phyloP scores from a whole-genome alignment of 1,140 invertebrate species.

The Sitodiplosis mosellana region DNA sequence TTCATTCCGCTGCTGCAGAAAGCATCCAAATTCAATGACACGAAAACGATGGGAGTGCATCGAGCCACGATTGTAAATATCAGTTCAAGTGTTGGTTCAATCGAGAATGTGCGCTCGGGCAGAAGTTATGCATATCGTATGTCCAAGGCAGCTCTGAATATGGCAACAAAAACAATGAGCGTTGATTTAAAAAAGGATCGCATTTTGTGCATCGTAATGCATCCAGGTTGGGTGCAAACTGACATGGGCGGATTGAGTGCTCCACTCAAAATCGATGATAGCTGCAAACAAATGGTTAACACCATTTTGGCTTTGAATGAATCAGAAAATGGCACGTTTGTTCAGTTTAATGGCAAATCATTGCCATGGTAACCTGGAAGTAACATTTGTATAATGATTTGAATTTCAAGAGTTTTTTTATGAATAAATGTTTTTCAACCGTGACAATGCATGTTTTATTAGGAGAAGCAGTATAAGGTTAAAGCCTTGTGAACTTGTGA shows the following conservation, averaged over 20 bases:
- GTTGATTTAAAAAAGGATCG: slow-evolving; percentile 56
- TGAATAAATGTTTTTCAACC: too few species aligned
- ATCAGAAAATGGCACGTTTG: slow-evolving; percentile 50
- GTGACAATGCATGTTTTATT: too few species aligned
- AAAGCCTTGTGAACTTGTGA: too few species aligned
- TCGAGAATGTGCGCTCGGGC: slow-evolving; percentile 48
- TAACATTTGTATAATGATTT: too few species aligned
- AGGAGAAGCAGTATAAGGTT: too few species aligned
- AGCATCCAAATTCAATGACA: slow-evolving; percentile 38
- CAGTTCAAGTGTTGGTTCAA: slow-evolving; percentile 65
- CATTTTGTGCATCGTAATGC: slow-evolving; percentile 55
- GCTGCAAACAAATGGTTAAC: slow-evolving; percentile 41
- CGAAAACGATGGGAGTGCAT: slow-evolving; percentile 32
- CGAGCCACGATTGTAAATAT: slow-evolving; percentile 68
- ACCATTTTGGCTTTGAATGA: slow-evolving; percentile 40
- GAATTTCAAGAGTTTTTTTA: too few species aligned
- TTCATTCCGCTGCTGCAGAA: slow-evolving; percentile 56
- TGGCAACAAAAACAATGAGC: slow-evolving; percentile 68
- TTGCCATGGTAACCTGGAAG: slow-evolving; percentile 73
- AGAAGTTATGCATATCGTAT: slow-evolving; percentile 69
- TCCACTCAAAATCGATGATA: slow-evolving; percentile 44
- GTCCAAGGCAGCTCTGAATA: slow-evolving; percentile 78
- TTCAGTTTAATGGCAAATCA: slow-evolving; percentile 54
- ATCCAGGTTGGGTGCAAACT: slow-evolving; percentile 83
- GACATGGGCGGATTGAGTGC: slow-evolving; percentile 72